These are phyloP conservation scores for Pimpla rufipes DNA, from an alignment of 2,888 invertebrate genomes.

Conservation along the genomic window DNA sequence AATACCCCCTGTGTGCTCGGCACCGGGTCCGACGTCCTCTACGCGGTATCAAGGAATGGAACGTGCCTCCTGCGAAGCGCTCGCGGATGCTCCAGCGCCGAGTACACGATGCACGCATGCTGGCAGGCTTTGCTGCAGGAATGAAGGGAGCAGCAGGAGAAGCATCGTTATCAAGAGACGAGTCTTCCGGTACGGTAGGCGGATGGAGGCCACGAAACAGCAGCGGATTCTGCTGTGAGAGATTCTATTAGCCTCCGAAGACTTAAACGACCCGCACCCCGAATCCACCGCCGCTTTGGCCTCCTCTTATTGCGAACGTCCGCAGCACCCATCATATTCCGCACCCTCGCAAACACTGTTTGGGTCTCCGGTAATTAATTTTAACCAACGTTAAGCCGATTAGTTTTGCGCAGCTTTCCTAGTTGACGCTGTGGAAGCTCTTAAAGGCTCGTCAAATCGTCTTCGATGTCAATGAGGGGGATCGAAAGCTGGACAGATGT, in stretches of 20 bases:
- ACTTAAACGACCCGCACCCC: conserved; percentile 36
- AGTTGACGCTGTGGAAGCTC: neutral
- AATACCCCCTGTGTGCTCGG: conserved; percentile 14
- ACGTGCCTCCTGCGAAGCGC: conserved; percentile 2
- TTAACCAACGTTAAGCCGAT: conserved; percentile 35
- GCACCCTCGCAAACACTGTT: neutral
- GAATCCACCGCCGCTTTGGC: neutral
- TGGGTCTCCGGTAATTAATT: conserved; percentile 34
- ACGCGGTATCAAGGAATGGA: conserved; percentile 19
- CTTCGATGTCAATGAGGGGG: neutral
- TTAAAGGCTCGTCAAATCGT: neutral
- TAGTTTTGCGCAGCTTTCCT: neutral
- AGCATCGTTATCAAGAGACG: conserved; percentile 41
- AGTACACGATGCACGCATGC: neutral
- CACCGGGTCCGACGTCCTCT: neutral
- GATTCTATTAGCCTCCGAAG: conserved; percentile 44
- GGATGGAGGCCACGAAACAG: conserved; percentile 31
- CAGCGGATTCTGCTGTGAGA: conserved; percentile 43
- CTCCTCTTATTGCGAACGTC: conserved; percentile 39
- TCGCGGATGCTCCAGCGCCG: conserved; percentile 4
- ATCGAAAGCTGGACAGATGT: too few relatives aligned
- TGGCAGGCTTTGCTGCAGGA: neutral
- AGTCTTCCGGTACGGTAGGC: conserved; percentile 10
- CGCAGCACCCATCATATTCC: conserved; percentile 2
- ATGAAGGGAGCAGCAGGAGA: neutral